Evolutionary conservation across 2,113 vertebrate genomes (phyloP), one percentile per base, ranked within the genome.

Genomic region (Crotalus tigris): DNA sequence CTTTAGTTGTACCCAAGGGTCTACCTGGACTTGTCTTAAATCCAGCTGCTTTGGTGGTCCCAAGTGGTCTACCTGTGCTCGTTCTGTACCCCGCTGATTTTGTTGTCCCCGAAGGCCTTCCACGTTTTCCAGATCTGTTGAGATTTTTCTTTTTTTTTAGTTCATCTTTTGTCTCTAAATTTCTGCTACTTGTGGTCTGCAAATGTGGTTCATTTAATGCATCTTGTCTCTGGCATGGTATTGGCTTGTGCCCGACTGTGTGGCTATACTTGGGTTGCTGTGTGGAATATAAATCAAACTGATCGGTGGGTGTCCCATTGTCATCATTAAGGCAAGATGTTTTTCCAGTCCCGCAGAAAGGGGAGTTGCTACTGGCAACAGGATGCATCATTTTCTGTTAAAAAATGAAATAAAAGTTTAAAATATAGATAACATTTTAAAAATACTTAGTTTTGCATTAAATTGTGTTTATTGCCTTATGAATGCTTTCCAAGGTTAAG

Each of bases 11-110:
- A 87, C 99, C 99, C 94, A 99, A 97, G 86, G 99, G 99, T 98
- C 99, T 98, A 93, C 99, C 99, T 29, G 99, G 99, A 98, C 99
- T 99, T 93, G 99, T 99, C 97, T 99, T 99, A 98, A 99, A 99
- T 95, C 99, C 99, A 10, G 99, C 99, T 1, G 99, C 99, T 97
- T 99, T 99, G 96, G 99, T 99, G 97, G 99, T 99, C 93, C 99
- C 99, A 90, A 99, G 98, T 49, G 99, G 99, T 96, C 99, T 97
- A 49, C 99, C 99, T 1, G 99, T 99, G 98, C 99, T 99, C 98
- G 99, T 99, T 96, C 99, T 98, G 98, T 99, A 99, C 75, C 99
- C 99, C 21, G 99, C 99, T 13, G 98, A 98, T 97, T 99, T 99
- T 61, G 99, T 99, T 97, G 99, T 99, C 95, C 99, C 99, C 21